phyloP scores from a whole-genome alignment of 2,113 vertebrate genomes.

The Microcebus tavaratra region DNA sequence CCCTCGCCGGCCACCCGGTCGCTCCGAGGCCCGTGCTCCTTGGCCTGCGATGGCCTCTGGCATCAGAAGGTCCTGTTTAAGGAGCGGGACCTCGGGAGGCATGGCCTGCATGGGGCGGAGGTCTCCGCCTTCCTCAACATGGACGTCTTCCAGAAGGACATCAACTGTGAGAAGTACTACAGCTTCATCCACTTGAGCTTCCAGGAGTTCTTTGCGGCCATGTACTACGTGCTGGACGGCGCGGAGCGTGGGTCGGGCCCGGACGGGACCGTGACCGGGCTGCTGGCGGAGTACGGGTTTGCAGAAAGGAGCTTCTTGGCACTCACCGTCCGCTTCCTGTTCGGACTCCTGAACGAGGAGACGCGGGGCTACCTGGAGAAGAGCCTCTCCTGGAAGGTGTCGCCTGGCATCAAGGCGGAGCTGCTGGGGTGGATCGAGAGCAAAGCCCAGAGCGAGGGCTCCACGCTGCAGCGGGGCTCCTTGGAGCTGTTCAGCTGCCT shows the following conservation, averaged over 20 bases:
- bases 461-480: neutral
- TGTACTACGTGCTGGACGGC: conserved; percentile 71
- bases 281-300: conserved; percentile 35
- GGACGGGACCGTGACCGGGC: rapidly evolving
- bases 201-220: conserved; percentile 83
- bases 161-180: conserved; percentile 57
- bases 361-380: neutral
- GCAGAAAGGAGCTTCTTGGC: conserved; percentile 16
- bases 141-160: conserved; percentile 70
- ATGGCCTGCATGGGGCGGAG: conserved; percentile 39
- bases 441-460: neutral
- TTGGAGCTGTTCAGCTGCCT: conserved; percentile 80
- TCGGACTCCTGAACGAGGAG: conserved; percentile 78
- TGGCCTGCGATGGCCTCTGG: conserved; percentile 80
- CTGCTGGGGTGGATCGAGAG: conserved; percentile 74
- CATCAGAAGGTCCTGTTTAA: conserved; percentile 80
- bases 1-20: neutral
- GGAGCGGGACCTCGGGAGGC: conserved; percentile 73
- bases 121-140: conserved; percentile 79
- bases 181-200: conserved; percentile 83
- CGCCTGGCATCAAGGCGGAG: neutral
- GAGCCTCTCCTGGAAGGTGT: conserved; percentile 60
- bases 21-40: conserved; percentile 67
- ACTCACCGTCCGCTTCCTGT: conserved; percentile 73
- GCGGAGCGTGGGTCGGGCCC: neutral